Evolutionary conservation across 2,113 vertebrate species (phyloP).

Genomic region (Charina bottae): DNA sequence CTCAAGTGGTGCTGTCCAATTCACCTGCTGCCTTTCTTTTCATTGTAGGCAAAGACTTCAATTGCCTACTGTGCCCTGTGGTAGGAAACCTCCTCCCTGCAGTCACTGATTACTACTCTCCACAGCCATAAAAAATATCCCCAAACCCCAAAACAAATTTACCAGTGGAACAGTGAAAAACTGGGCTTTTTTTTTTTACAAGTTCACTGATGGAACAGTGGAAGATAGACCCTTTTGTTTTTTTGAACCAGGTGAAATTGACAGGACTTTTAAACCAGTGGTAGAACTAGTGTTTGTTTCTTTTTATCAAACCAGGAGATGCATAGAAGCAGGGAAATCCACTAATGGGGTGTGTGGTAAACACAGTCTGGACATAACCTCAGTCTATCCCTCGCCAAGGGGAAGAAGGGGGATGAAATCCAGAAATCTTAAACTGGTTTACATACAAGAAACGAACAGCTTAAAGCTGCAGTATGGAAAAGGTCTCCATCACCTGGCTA

Average conservation of each 20-base stretch:
- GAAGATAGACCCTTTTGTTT: neutral
- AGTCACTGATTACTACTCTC: neutral
- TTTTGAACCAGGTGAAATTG: neutral
- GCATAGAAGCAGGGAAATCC: neutral
- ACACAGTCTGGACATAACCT: neutral
- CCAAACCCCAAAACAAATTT: neutral
- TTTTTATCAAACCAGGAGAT: neutral
- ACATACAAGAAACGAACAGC: neutral
- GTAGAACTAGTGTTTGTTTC: neutral
- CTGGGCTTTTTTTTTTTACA: neutral
- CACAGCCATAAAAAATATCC: neutral
- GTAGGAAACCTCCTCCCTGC: neutral
- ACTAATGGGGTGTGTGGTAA: neutral
- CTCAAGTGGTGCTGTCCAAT: neutral
- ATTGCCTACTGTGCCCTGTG: neutral
- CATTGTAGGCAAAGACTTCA: neutral
- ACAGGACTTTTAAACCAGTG: neutral
- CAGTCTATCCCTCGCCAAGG: neutral
- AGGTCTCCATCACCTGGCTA: neutral
- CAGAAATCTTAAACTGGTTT: neutral
- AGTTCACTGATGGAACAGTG: neutral
- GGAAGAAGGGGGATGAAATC: neutral
- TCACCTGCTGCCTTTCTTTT: neutral
- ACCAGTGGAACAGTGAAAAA: neutral
- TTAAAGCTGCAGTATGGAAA: neutral